Evolutionary conservation across 2,113 vertebrate genomes (phyloP), one percentile per base, ranked within the genome.

Genomic region (Verasper variegatus): DNA sequence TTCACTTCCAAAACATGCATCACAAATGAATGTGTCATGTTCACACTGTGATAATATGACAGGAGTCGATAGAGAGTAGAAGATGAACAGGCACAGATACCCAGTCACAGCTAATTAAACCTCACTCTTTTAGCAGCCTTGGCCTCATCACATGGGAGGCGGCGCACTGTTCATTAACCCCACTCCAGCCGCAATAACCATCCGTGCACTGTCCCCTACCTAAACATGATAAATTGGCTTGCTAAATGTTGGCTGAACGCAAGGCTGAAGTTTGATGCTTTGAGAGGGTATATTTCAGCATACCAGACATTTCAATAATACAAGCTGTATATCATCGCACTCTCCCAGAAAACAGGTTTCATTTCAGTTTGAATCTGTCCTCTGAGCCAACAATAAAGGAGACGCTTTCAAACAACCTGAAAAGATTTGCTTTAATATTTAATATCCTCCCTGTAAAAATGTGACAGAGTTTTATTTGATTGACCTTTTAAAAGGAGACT

Each of bases 261-360:
- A n/a, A 54, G 52, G 52, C 20, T 54, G 52, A 54, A 54, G 52
- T 54, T 54, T 21, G 51, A n/a, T 14, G 37, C 23, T 73, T 35
- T 82, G 74, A 65, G 74, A 70, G 63, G 6, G 55, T 21, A 78
- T 63, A 78, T 66, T 72, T 79, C 68, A 69, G 13, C 61, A 54
- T 63, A 45, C n/a, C 63, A 66, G 62, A 45, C 42, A 14, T 12
- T 1, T 45, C 42, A 5, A 15, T 15, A 5, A 45, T 62, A 21
- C 52, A 5, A 11, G n/a, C 52, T 70, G 18, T 51, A 66, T 62
- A 68, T 66, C 35, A 73, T 20, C 0, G 0, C 49, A 11, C 11
- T 59, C 42, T 58, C 31, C 26, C 64, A 35, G 27, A 56, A 79
- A 63, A 35, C 40, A 55, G n/a, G 14, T 63, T 70, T 78, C 42